These are phyloP conservation scores for Aurelia sp. DNA, from an alignment of 30 jellyfish, hydroid and myxozoan species.

Conservation along the genomic window DNA sequence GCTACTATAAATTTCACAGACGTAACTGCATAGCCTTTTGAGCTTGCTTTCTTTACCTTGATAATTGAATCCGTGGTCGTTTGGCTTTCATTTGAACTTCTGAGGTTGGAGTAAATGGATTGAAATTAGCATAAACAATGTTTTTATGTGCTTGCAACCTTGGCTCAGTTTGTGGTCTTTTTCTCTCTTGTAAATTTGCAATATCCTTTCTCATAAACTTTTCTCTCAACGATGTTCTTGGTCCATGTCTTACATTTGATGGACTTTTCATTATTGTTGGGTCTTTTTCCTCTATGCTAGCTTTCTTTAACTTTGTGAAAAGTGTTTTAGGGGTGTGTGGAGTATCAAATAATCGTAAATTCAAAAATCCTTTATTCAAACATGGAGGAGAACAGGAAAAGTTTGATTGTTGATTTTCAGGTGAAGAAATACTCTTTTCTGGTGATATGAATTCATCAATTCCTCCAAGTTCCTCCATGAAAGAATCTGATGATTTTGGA, in stretches of 20 bases:
- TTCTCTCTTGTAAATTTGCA: conserved; percentile 31
- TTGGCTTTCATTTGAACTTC: conserved; percentile 73
- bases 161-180: conserved; percentile 80
- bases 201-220: conserved; percentile 33
- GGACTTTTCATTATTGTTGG: conserved; percentile 5
- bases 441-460: conserved; percentile 79
- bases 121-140: conserved; percentile 89
- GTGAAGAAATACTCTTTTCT: conserved; percentile 26
- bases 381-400: conserved; percentile 89
- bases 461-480: conserved; percentile 70
- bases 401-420: conserved; percentile 27
- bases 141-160: conserved; percentile 41
- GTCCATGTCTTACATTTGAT: conserved; percentile 11
- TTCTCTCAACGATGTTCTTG: conserved; percentile 60
- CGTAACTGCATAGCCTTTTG: too few relatives aligned
- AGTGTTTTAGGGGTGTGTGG: conserved; percentile 97
- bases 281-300: conserved; percentile 53
- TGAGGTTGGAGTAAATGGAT: conserved; percentile 89
- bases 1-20: too few relatives aligned
- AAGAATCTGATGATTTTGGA: conserved; percentile 68
- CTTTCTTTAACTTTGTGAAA: conserved; percentile 74
- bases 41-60: conserved; percentile 44
- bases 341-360: conserved; percentile 80
- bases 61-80: conserved; percentile 71
- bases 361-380: conserved; percentile 80